These are phyloP conservation scores for Coracopsis vasa DNA, from an alignment of 2,113 vertebrate species.

Conservation along the genomic window DNA sequence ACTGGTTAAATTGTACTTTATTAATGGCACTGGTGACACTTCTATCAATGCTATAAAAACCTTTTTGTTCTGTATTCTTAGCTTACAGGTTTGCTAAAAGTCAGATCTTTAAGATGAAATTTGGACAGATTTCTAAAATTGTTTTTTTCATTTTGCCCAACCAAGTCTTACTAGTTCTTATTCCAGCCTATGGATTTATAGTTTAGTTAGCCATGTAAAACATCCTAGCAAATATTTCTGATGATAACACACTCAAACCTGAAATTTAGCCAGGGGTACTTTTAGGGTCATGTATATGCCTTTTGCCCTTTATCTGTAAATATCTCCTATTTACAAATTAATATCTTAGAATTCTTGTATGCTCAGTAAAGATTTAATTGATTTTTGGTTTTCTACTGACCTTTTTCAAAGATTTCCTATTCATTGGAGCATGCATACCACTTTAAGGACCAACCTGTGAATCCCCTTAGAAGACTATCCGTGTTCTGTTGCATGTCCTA, in stretches of 20 bases:
- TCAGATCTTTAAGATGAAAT: neutral
- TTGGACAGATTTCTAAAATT: neutral
- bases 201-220: neutral
- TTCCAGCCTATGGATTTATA: accelerated
- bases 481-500: accelerated
- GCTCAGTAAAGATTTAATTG: neutral
- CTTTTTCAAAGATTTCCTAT: neutral
- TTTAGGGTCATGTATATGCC: neutral
- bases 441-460: neutral
- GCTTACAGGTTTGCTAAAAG: neutral
- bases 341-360: neutral
- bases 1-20: neutral
- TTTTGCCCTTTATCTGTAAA: neutral
- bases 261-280: neutral
- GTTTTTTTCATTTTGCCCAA: neutral
- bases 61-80: neutral
- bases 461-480: neutral
- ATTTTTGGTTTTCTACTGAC: neutral
- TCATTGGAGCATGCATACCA: neutral
- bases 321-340: neutral
- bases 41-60: neutral
- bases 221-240: neutral
- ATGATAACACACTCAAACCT: neutral
- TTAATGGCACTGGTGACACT: neutral
- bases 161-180: neutral